Conservation (phyloP, 2,797 vertebrate genomes). For the Anabacerthia variegaticeps region DNA sequence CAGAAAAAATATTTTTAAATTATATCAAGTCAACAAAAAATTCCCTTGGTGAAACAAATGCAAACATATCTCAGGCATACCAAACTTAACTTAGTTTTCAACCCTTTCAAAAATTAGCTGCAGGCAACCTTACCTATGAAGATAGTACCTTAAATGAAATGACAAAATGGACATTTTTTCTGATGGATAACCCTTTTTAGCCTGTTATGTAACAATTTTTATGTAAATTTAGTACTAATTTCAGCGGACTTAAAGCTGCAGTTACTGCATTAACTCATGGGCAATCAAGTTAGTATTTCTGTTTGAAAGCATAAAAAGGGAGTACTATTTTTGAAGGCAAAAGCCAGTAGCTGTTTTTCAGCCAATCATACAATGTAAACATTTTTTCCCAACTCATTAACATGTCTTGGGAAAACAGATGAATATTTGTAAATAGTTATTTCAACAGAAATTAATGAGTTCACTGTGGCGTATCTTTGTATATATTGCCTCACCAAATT, state of each 20-base stretch:
- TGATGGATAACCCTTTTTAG: neutral
- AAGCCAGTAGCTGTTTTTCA: conserved; percentile 46
- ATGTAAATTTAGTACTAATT: neutral
- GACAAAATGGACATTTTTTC: neutral
- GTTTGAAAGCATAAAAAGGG: neutral
- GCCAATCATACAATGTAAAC: conserved; percentile 14
- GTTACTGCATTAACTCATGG: neutral
- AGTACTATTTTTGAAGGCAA: neutral
- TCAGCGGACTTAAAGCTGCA: neutral
- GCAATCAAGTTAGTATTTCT: neutral
- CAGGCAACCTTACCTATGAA: neutral
- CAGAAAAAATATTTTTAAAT: neutral
- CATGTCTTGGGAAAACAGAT: conserved; percentile 49
- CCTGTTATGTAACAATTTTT: neutral
- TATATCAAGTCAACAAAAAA: neutral
- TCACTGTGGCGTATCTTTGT: conserved; percentile 69
- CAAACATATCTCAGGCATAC: neutral
- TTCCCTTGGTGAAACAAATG: neutral
- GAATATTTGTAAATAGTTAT: conserved; percentile 76
- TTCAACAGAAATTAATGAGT: conserved; percentile 71
- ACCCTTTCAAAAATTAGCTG: neutral
- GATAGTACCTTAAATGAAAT: neutral
- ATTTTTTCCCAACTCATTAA: conserved; percentile 64
- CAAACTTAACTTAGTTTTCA: neutral
- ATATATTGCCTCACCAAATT: conserved; percentile 70